Evolutionary conservation across 37 sponge, comb jelly and placozoan species (phyloP).

Genomic region (Beroe ovata): DNA sequence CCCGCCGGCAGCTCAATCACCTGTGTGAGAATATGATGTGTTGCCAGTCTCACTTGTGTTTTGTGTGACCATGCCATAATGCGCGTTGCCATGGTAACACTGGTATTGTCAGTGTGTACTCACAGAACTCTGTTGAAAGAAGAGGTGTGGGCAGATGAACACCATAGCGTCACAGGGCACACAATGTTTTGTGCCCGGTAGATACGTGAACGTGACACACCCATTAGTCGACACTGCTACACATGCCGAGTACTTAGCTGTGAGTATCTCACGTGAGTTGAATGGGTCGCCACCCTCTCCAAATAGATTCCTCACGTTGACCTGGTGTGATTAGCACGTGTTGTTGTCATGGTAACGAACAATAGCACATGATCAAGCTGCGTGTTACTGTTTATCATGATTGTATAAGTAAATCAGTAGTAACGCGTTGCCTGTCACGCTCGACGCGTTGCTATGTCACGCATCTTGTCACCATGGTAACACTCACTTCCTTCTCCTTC

Average conservation of each 20-base stretch:
- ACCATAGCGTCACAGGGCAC: conserved; percentile 36
- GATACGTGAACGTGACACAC: conserved; percentile 15
- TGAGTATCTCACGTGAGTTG: conserved; percentile 32
- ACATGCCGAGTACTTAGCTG: conserved; percentile 28
- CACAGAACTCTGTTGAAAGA: conserved; percentile 2
- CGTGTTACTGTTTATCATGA: no score
- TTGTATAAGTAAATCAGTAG: no score
- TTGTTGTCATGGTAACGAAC: no score
- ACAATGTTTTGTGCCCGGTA: conserved; percentile 9
- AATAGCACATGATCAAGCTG: no score
- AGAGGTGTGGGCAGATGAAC: conserved; percentile 38
- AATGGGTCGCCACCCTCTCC: conserved; percentile 55
- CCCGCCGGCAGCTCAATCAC: conserved; percentile 47
- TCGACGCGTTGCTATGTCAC: no score
- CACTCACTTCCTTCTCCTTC: conserved; percentile 1
- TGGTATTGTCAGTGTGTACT: no score
- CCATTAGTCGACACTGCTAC: conserved; percentile 32
- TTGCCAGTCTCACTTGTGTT: no score
- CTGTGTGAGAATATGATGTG: no score
- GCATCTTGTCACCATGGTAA: background rate
- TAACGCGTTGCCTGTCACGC: no score
- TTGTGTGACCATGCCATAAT: no score
- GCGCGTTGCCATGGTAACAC: no score
- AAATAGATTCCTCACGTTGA: conserved; percentile 35
- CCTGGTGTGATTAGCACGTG: no score